A percentile compares a stretch with the other conserved stretches of the same genome.
Conservation (phyloP, 1,140 invertebrate genomes). For the Agraylea sexmaculata region DNA sequence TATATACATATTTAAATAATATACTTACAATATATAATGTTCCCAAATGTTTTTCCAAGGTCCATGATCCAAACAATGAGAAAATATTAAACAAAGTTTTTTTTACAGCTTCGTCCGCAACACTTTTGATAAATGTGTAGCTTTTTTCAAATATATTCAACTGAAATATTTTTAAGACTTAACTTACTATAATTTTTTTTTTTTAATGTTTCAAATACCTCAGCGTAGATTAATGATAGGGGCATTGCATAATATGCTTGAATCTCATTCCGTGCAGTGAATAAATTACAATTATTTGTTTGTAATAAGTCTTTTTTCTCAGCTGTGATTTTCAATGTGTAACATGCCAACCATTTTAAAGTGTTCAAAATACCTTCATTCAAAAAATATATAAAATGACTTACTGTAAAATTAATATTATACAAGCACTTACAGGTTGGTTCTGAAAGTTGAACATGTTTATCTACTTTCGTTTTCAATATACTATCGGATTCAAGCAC, state of each 20-base stretch:
- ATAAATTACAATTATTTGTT: constrained; percentile 43
- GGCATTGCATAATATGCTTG: constrained; percentile 60
- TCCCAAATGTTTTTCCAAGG: constrained; percentile 48
- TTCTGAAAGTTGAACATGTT: constrained; percentile 38
- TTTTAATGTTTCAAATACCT: too few relatives aligned
- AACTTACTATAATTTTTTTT: too few relatives aligned
- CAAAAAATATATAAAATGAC: too few relatives aligned
- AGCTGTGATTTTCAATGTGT: constrained; percentile 52
- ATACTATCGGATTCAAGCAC: constrained; percentile 37
- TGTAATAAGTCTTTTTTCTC: constrained; percentile 40
- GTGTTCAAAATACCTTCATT: constrained; percentile 53
- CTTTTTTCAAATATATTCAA: background rate
- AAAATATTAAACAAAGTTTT: constrained; percentile 44
- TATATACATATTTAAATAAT: constrained; percentile 11
- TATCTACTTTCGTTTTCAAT: constrained; percentile 33
- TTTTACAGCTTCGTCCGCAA: constrained; percentile 24
- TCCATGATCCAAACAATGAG: constrained; percentile 45
- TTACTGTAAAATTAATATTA: too few relatives aligned
- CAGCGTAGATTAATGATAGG: constrained; percentile 54
- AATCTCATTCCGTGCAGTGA: constrained; percentile 57
- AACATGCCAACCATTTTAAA: constrained; percentile 64
- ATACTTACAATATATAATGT: constrained; percentile 38
- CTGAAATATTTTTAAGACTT: too few relatives aligned
- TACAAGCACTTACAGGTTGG: constrained; percentile 41
- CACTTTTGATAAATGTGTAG: constrained; percentile 22